Base-by-base conservation (phyloP, 2,797 vertebrate genomes). In the Denticeps clupeoides region DNA sequence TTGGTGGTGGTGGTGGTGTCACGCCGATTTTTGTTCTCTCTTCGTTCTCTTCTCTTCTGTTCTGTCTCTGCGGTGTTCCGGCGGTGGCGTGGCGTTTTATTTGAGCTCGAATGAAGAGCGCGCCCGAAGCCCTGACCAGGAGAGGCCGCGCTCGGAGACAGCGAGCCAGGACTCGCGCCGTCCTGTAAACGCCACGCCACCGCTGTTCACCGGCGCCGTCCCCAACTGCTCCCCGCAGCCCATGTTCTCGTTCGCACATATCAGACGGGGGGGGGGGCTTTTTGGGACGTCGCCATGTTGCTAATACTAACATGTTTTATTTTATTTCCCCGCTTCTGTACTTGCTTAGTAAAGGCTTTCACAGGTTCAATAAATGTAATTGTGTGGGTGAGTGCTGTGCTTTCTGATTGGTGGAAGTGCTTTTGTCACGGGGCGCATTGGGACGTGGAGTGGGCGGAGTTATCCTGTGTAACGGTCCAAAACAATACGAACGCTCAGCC, bases 91-190 rank as follows among this genome's bases (percentile, higher is more conserved):
- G 56, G 45, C 58, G 60, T 69, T 53, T 57, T 60, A 53, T 56
- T 62, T 62, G 84, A 75, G 85, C 90, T 92, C 85, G 80, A 89
- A 96, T 98, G 94, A 98, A 91, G 90, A 93, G 90, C 91, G 88
- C 44, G 80, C 83, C 84, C 82, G 77, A 93, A 97, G 89, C 49
- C 89, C 88, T 64, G 46, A 23, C 69, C 66, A 71, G 90, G 90
- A 91, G 70, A 69, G 86, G 82, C 81, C 81, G 74, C 86, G 91
- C 87, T 94, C 85, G 79, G 94, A 97, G 78, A 64, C 66, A 85
- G 85, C 76, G 79, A 84, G 89, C 80, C 61, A 71, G 66, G 63
- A 59, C 70, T 68, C 65, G 37, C 56, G 60, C 64, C 51, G 53
- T 60, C 49, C 71, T 53, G 29, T 69, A 62, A 65, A 71, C 41